A percentile compares a stretch with the other conserved stretches of the same genome.
Conservation (phyloP, 2,888 invertebrate species). For the Cistogaster globosa region DNA sequence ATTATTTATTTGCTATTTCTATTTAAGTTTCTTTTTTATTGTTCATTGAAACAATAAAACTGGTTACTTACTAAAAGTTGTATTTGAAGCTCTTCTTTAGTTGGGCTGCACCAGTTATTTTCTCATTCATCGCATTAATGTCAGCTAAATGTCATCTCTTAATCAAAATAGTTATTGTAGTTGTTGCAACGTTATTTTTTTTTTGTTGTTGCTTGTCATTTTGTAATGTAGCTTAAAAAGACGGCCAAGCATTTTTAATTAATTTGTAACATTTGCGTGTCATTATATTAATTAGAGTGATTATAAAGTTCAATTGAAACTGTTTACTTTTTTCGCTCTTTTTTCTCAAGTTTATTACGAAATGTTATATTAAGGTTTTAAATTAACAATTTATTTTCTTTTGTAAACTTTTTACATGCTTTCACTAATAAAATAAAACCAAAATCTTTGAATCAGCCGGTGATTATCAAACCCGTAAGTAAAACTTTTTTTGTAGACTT, state of each 20-base stretch:
- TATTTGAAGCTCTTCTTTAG: slow-evolving; percentile 12
- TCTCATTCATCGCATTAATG: slow-evolving; percentile 61
- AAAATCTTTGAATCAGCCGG: slow-evolving; percentile 57
- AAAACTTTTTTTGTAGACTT: slow-evolving; percentile 32
- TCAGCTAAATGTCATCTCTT: slow-evolving; percentile 71
- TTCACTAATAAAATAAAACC: slow-evolving; percentile 61
- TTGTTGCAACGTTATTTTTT: slow-evolving; percentile 3
- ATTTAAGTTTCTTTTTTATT: background rate
- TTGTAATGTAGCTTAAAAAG: slow-evolving; percentile 13
- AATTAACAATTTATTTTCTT: slow-evolving; percentile 57
- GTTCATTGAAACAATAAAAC: slow-evolving; percentile 18
- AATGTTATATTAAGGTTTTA: slow-evolving; percentile 29
- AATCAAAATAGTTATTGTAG: slow-evolving; percentile 47
- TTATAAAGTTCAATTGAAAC: slow-evolving; percentile 53
- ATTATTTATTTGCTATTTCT: background rate
- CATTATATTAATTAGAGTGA: slow-evolving; percentile 53
- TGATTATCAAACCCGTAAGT: slow-evolving; percentile 69
- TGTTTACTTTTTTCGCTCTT: slow-evolving; percentile 3
- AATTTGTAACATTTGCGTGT: slow-evolving; percentile 67
- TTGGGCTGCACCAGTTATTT: slow-evolving; percentile 27
- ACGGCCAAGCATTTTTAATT: slow-evolving; percentile 53
- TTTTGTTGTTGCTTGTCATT: too few relatives aligned
- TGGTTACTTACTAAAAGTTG: slow-evolving; percentile 40
- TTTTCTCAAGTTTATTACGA: slow-evolving; percentile 6
- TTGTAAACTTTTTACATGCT: slow-evolving; percentile 68